Evolutionary conservation across 2,113 vertebrate species (phyloP).

Genomic region (Sarotherodon lohbergeri): DNA sequence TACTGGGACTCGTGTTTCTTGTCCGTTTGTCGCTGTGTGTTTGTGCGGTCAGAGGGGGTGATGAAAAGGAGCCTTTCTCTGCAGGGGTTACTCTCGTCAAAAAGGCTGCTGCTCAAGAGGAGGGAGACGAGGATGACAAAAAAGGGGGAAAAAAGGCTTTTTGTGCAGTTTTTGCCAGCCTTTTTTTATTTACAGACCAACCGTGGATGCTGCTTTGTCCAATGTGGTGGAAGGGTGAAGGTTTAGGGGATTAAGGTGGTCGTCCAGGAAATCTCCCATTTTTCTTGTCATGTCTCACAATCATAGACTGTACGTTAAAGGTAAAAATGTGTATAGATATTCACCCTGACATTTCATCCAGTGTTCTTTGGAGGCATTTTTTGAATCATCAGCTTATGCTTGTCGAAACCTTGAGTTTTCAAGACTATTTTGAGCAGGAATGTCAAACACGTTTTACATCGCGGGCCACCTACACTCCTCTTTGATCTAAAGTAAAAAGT

Average conservation of each 20-base stretch:
- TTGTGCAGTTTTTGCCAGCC: not conserved
- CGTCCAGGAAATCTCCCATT: not conserved
- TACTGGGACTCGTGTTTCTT: not conserved
- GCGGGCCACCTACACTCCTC: not conserved
- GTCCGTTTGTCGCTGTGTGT: constrained; percentile 7
- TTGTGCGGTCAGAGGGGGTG: constrained; percentile 2
- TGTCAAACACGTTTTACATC: not conserved
- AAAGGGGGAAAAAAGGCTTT: not conserved
- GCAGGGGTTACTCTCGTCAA: constrained; percentile 2
- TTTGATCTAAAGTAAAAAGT: not conserved
- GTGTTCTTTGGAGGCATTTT: not conserved
- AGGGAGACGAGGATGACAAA: not conserved
- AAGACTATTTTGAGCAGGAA: not conserved
- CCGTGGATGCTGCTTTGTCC: constrained; percentile 18
- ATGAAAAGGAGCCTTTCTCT: constrained; percentile 23
- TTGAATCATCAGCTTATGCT: not conserved
- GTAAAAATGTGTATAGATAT: not conserved
- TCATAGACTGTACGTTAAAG: not conserved
- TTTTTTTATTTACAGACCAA: constrained; percentile 6
- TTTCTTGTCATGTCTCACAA: constrained; percentile 4
- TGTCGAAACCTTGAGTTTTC: not conserved
- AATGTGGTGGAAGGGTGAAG: not conserved
- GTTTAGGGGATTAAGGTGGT: not conserved
- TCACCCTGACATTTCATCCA: not conserved
- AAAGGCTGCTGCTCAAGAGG: not conserved